Conservation (phyloP, 2,888 invertebrate genomes). For the Nebria salina region DNA sequence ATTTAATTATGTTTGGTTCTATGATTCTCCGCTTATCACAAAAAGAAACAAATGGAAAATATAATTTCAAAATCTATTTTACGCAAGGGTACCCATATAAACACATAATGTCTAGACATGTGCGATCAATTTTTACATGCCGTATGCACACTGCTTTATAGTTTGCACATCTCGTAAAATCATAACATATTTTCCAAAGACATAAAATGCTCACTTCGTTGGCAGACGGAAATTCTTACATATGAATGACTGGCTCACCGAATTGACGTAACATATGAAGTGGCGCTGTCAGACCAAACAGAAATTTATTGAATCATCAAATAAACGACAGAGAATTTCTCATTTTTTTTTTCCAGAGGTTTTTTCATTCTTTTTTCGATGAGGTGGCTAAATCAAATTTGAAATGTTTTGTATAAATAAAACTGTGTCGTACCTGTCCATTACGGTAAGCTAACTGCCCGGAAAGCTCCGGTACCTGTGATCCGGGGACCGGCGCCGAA, state of each 20-base stretch:
- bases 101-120: not conserved
- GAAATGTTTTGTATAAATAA: not conserved
- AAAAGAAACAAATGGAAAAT: not conserved
- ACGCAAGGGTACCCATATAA: not conserved
- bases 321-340: not conserved
- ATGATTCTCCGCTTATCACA: too few species aligned
- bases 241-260: not conserved
- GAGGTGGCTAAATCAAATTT: not conserved
- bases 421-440: not conserved
- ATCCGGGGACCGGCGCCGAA: conserved; percentile 16
- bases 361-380: not conserved
- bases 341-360: not conserved
- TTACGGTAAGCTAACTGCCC: conserved; percentile 16
- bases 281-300: not conserved
- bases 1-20: too few species aligned
- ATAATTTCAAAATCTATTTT: not conserved
- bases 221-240: not conserved
- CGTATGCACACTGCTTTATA: not conserved
- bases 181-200: not conserved
- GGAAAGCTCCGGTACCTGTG: not conserved
- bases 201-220: not conserved
- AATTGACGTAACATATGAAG: not conserved
- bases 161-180: not conserved
- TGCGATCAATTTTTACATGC: not conserved
- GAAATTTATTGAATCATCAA: not conserved